Evolutionary conservation across 2,888 invertebrate genomes (phyloP).

Genomic region (Actias luna): DNA sequence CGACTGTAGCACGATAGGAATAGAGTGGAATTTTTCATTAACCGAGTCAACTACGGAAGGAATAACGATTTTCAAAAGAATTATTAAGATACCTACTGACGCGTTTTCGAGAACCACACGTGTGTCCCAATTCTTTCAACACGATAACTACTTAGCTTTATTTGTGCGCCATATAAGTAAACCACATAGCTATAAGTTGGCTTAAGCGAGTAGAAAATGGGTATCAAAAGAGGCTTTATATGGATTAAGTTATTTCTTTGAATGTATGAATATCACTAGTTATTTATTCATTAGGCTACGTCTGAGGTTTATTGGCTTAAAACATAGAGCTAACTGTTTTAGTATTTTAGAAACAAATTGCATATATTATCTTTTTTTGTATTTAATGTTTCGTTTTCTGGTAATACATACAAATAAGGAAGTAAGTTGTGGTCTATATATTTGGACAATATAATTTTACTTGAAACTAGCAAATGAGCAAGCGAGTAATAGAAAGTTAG

Average conservation of each 20-base stretch:
- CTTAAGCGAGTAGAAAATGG: constrained; percentile 5
- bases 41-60: background rate
- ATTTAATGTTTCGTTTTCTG: too few relatives aligned
- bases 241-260: constrained; percentile 5
- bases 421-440: too few relatives aligned
- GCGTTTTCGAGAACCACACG: constrained; percentile 2
- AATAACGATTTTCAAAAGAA: constrained; percentile 5
- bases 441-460: too few relatives aligned
- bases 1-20: background rate
- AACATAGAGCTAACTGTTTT: background rate
- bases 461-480: too few relatives aligned
- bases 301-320: background rate
- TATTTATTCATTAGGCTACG: background rate
- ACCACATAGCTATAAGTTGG: background rate
- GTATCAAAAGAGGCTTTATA: constrained; percentile 1
- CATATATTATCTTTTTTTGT: too few relatives aligned
- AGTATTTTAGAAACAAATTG: background rate
- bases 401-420: too few relatives aligned
- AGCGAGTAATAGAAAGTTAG: too few relatives aligned
- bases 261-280: background rate
- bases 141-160: constrained; percentile 4
- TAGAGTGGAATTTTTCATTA: background rate
- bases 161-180: constrained; percentile 10
- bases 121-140: constrained; percentile 5
- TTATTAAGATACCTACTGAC: constrained; percentile 1